Conservation (phyloP, 2,797 vertebrate species). For the Oophaga sylvatica region DNA sequence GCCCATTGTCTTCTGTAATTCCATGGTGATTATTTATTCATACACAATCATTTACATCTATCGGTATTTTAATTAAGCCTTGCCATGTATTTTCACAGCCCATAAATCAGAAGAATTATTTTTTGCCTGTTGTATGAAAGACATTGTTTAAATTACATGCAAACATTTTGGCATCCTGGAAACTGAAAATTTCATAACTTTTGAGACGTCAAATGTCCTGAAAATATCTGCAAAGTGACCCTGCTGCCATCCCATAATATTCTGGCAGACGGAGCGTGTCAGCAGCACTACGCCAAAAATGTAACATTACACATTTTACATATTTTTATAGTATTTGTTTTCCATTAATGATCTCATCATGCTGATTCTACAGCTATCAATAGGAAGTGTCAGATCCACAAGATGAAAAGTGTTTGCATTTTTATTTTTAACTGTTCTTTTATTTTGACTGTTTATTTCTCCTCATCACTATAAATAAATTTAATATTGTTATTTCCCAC, state of each 20-base stretch:
- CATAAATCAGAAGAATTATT: neutral
- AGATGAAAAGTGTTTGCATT: neutral
- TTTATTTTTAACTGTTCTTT: neutral
- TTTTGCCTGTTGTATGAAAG: conserved; percentile 2
- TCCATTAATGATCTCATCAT: neutral
- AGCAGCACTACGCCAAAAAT: neutral
- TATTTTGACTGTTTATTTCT: neutral
- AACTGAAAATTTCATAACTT: neutral
- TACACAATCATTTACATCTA: conserved; percentile 8
- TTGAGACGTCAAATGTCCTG: neutral
- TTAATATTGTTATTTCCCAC: neutral
- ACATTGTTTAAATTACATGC: conserved; percentile 1
- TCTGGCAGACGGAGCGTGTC: neutral
- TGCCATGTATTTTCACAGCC: conserved; percentile 2
- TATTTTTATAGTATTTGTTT: neutral
- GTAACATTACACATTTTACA: neutral
- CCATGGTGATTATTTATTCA: conserved; percentile 4
- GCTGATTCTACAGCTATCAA: neutral
- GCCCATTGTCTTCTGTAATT: neutral
- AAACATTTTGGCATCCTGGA: neutral
- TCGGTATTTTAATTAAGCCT: conserved; percentile 16
- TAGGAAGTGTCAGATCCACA: neutral
- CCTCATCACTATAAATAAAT: neutral
- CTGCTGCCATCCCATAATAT: neutral
- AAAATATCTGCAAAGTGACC: neutral